Evolutionary conservation across 2,888 invertebrate species (phyloP).

Genomic region (Fissipunctia ypsillon): DNA sequence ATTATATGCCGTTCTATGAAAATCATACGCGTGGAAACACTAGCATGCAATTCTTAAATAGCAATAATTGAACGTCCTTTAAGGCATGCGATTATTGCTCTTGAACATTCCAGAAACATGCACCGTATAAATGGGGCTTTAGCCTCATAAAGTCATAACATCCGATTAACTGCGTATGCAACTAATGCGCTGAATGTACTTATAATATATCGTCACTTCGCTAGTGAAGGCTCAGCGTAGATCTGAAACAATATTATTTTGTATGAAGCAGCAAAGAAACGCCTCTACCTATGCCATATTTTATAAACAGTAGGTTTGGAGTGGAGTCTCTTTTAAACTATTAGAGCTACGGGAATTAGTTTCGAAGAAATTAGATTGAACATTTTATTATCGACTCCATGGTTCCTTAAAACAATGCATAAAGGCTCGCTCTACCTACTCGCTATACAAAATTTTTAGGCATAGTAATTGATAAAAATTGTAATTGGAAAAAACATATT

Average conservation of each 20-base stretch:
- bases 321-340: not conserved
- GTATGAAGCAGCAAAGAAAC: not conserved
- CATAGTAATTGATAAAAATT: no score
- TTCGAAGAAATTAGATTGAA: slow-evolving; percentile 8
- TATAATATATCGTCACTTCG: slow-evolving; percentile 3
- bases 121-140: not conserved
- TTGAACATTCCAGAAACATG: not conserved
- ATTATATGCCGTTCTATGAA: no score
- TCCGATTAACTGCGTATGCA: not conserved
- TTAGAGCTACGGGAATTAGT: not conserved
- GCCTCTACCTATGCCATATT: not conserved
- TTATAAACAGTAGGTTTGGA: not conserved
- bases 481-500: no score
- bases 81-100: not conserved
- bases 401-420: not conserved
- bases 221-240: not conserved
- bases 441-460: no score
- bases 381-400: not conserved
- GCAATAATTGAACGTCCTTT: not conserved
- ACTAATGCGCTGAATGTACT: not conserved
- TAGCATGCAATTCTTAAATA: not conserved
- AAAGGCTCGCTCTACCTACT: not conserved
- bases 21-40: no score
- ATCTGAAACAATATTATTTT: slow-evolving; percentile 29
- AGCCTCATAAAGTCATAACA: not conserved